A percentile compares a stretch with the other conserved stretches of the same genome.
These are phyloP conservation scores for Neodiprion fabricii DNA, from an alignment of 1,140 invertebrate genomes.

Conservation along the genomic window DNA sequence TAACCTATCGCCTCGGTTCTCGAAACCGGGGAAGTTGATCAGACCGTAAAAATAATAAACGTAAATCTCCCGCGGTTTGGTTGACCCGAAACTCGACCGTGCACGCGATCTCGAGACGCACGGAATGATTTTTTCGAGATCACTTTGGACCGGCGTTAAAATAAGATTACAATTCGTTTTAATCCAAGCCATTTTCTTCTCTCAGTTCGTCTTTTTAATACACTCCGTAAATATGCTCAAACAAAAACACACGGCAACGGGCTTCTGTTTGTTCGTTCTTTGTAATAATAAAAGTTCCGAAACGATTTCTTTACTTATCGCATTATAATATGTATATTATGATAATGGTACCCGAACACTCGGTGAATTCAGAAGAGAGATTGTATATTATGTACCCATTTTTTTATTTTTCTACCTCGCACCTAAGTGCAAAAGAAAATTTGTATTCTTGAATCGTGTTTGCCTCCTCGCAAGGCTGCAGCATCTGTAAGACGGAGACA, in stretches of 20 bases:
- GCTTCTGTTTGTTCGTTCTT: background rate
- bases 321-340: background rate
- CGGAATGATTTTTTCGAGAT: background rate
- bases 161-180: background rate
- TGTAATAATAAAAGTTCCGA: background rate
- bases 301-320: background rate
- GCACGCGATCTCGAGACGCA: background rate
- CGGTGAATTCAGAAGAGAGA: background rate
- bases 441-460: background rate
- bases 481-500: background rate
- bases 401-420: background rate
- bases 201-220: background rate
- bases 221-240: background rate
- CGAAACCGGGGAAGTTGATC: constrained; percentile 1
- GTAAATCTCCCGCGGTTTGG: background rate
- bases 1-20: background rate
- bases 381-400: background rate
- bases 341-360: background rate
- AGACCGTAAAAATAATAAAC: constrained; percentile 3
- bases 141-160: background rate
- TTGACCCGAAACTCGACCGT: background rate
- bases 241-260: background rate
- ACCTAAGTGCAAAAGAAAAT: background rate
- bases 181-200: background rate
- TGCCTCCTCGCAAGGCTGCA: background rate